A percentile compares a stretch with the other conserved stretches of the same genome.
Conservation (phyloP, 2,797 vertebrate species). For the Anas acuta region DNA sequence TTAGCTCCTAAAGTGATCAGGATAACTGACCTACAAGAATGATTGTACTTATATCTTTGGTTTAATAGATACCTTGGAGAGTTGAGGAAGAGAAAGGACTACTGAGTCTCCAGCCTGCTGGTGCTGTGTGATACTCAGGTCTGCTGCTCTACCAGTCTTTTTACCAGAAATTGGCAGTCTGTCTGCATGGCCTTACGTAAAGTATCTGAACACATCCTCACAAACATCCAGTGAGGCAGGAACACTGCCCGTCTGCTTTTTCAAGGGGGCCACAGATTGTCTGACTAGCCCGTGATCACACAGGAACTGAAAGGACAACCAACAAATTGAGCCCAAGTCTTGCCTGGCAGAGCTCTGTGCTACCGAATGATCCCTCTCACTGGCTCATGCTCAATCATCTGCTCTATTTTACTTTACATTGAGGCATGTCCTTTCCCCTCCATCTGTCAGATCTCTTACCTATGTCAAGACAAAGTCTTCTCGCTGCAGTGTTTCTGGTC, state of each 20-base stretch:
- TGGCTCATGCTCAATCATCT: neutral
- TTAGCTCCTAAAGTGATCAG: neutral
- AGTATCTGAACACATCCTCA: neutral
- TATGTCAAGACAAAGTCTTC: neutral
- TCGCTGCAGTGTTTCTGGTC: neutral
- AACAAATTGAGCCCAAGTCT: neutral
- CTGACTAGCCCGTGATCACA: neutral
- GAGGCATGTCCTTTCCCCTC: neutral
- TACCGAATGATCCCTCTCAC: neutral
- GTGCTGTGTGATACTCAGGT: neutral
- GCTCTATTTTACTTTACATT: neutral
- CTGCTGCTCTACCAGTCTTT: neutral
- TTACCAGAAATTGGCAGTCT: neutral
- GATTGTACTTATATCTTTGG: neutral
- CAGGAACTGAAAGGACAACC: neutral
- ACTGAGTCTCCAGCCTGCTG: neutral
- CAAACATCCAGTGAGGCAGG: rapidly evolving
- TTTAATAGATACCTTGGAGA: neutral
- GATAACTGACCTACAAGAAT: neutral
- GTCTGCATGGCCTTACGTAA: rapidly evolving
- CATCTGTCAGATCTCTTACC: neutral
- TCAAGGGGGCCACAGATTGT: neutral
- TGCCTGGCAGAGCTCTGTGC: neutral
- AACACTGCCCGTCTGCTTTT: neutral
- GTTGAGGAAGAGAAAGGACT: neutral